These are phyloP conservation scores for Notolepis coatsorum DNA, from an alignment of 2,797 vertebrate genomes.

Conservation along the genomic window DNA sequence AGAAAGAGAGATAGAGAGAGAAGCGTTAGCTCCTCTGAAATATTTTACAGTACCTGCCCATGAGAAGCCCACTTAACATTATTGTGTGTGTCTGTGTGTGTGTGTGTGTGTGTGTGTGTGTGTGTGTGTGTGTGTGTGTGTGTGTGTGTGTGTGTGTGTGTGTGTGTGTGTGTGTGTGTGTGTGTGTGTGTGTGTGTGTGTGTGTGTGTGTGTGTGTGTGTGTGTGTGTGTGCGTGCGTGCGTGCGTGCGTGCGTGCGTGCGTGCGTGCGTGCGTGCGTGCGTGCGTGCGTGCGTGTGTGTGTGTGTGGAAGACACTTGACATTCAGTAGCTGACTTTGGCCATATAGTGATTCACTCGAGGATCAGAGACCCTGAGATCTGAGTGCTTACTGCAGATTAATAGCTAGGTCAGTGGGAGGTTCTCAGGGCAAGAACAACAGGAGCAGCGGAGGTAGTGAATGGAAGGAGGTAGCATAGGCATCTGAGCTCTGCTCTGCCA, in stretches of 20 bases:
- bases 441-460: slow-evolving; percentile 38
- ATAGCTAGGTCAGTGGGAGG: slow-evolving; percentile 67
- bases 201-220: too few species aligned
- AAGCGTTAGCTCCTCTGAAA: slow-evolving; percentile 29
- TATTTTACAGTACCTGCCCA: slow-evolving; percentile 28
- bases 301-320: slow-evolving; percentile 76
- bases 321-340: slow-evolving; percentile 67
- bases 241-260: too few species aligned
- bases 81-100: not conserved
- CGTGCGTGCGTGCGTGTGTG: too few species aligned
- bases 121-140: too few species aligned
- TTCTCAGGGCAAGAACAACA: slow-evolving; percentile 50
- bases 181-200: too few species aligned
- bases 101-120: not conserved
- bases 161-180: too few species aligned
- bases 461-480: too few species aligned
- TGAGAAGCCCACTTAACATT: slow-evolving; percentile 2
- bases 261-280: too few species aligned
- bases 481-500: too few species aligned
- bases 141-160: too few species aligned
- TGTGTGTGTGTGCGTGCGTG: too few species aligned
- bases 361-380: slow-evolving; percentile 78
- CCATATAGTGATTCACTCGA: slow-evolving; percentile 75
- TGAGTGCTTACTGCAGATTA: slow-evolving; percentile 72
- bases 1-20: slow-evolving; percentile 3